These are phyloP conservation scores for Scrobipalpa atriplicella DNA, from an alignment of 2,888 invertebrate genomes.

Conservation along the genomic window DNA sequence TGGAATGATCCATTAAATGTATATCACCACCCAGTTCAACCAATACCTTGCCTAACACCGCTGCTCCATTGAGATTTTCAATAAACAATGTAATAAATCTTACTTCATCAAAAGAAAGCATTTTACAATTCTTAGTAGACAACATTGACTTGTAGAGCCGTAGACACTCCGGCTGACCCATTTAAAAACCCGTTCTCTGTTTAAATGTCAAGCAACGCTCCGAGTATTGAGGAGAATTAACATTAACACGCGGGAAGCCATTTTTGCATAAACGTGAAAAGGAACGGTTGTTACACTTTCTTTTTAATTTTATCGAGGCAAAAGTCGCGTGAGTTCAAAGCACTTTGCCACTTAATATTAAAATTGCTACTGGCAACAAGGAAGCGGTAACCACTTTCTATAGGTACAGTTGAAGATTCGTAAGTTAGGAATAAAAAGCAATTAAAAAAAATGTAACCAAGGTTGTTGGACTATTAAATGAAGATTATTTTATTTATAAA, in stretches of 20 bases:
- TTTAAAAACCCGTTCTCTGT: constrained; percentile 17
- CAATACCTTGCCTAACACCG: too few species aligned
- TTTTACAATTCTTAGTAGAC: not conserved
- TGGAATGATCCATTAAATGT: too few species aligned
- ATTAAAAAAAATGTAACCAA: too few species aligned
- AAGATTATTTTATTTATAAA: too few species aligned
- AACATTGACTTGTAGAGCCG: not conserved
- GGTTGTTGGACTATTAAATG: too few species aligned
- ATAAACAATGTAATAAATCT: not conserved
- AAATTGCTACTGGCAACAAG: not conserved
- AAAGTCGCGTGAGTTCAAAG: constrained; percentile 6
- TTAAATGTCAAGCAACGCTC: constrained; percentile 22
- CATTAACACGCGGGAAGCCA: constrained; percentile 14
- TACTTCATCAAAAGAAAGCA: not conserved
- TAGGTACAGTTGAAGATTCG: too few species aligned
- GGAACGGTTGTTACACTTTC: constrained; percentile 22
- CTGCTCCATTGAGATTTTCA: not conserved
- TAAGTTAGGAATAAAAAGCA: too few species aligned
- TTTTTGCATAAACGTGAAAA: constrained; percentile 22
- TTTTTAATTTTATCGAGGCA: constrained; percentile 24
- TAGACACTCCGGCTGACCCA: constrained; percentile 15
- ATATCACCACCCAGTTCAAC: too few species aligned
- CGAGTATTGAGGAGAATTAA: not conserved
- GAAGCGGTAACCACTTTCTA: too few species aligned
- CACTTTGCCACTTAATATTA: constrained; percentile 1